These are phyloP conservation scores for Oxytorus armatus DNA, from an alignment of 2,888 invertebrate genomes.

Conservation along the genomic window DNA sequence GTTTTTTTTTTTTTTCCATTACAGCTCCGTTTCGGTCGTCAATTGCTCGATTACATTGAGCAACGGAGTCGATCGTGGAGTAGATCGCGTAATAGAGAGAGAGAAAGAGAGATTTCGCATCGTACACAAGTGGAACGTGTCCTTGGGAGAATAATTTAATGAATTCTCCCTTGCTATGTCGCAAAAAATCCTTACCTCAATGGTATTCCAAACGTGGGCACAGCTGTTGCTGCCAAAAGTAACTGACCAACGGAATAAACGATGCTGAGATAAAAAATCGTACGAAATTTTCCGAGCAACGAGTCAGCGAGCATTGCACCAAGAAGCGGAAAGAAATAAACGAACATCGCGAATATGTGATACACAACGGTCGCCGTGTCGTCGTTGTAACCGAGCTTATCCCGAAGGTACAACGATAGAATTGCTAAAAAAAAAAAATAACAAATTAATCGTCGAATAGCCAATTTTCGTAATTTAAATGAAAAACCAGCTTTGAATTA, in stretches of 20 bases:
- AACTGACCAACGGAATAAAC: slow-evolving; percentile 94
- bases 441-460: neutral
- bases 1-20: slow-evolving; percentile 21
- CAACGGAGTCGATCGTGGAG: neutral
- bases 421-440: slow-evolving; percentile 89
- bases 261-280: slow-evolving; percentile 95
- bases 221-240: slow-evolving; percentile 90
- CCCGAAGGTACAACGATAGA: slow-evolving; percentile 93
- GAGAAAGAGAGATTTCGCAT: neutral
- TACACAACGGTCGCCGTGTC: slow-evolving; percentile 93
- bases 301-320: slow-evolving; percentile 98
- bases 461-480: neutral
- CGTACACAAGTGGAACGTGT: slow-evolving; percentile 53
- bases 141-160: slow-evolving; percentile 41
- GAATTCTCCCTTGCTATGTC: neutral
- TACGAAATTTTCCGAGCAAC: slow-evolving; percentile 94
- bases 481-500: neutral
- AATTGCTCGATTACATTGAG: slow-evolving; percentile 21
- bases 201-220: slow-evolving; percentile 88
- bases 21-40: neutral
- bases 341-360: slow-evolving; percentile 95
- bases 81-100: neutral
- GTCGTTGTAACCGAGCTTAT: slow-evolving; percentile 90
- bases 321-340: slow-evolving; percentile 94
- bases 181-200: slow-evolving; percentile 83